phyloP scores from a whole-genome alignment of 2,888 invertebrate genomes.

The Coelopa pilipes region DNA sequence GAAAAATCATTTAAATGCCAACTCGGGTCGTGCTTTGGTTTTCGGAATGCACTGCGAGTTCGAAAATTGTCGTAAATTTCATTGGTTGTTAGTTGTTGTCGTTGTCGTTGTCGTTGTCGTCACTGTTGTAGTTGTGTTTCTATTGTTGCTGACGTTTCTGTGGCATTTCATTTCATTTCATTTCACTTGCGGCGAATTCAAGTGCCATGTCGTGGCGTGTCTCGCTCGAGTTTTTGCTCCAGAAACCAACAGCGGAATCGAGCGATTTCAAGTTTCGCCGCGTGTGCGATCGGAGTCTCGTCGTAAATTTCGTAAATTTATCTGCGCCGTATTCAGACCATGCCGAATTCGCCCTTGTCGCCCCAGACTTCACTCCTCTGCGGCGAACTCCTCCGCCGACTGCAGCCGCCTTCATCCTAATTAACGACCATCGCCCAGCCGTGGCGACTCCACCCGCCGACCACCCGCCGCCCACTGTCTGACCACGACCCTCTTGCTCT shows the following conservation, averaged over 20 bases:
- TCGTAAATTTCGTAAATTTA: background rate
- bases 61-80: background rate
- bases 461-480: no score
- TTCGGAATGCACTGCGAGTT: background rate
- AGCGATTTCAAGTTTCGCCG: background rate
- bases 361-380: background rate
- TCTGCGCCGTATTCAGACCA: background rate
- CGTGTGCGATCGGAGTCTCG: background rate
- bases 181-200: constrained; percentile 8
- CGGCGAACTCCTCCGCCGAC: background rate
- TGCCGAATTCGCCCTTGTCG: background rate
- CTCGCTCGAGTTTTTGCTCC: no score
- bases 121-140: no score
- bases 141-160: background rate
- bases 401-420: background rate
- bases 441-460: no score
- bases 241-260: no score
- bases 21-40: background rate
- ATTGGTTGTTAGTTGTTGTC: background rate
- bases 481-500: background rate
- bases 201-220: no score
- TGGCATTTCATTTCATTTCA: background rate
- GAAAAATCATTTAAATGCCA: background rate
- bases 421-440: no score
- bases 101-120: background rate